Percentiles rank a stretch among this genome's conserved stretches.
phyloP scores from a whole-genome alignment of 2,113 vertebrate species.

The sheep (Ovis aries) region DNA sequence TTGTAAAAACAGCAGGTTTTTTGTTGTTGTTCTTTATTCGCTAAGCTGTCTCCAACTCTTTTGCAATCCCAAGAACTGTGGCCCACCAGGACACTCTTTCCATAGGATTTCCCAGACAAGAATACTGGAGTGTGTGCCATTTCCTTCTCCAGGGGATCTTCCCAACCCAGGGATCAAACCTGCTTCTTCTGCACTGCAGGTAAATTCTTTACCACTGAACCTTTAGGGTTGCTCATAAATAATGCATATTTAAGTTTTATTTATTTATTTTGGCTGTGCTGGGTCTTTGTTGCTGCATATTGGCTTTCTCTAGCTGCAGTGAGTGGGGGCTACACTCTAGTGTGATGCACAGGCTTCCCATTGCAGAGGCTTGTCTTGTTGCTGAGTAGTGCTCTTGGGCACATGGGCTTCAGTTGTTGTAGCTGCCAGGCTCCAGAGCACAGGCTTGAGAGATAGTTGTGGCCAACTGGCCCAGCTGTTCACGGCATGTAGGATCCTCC shows the following conservation, averaged over 20 bases:
- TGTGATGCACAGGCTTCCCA: neutral
- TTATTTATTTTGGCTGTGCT: neutral
- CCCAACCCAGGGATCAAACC: neutral
- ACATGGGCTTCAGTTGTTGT: neutral
- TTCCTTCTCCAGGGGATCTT: neutral
- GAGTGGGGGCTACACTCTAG: neutral
- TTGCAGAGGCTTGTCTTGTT: neutral
- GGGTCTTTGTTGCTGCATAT: neutral
- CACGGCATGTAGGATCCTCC: neutral
- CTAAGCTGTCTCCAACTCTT: neutral
- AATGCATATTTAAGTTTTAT: neutral
- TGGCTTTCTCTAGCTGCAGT: neutral
- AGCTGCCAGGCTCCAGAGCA: neutral
- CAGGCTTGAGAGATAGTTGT: neutral
- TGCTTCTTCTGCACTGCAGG: neutral
- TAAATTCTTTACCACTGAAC: neutral
- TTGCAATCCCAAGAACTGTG: neutral
- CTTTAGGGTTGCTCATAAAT: neutral
- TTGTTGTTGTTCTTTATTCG: neutral
- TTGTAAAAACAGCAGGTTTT: neutral
- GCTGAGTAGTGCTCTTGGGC: neutral
- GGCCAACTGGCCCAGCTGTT: neutral
- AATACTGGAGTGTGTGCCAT: neutral
- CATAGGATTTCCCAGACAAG: neutral
- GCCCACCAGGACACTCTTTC: neutral